Conservation (phyloP, 2,113 vertebrate genomes). For the Ia io region DNA sequence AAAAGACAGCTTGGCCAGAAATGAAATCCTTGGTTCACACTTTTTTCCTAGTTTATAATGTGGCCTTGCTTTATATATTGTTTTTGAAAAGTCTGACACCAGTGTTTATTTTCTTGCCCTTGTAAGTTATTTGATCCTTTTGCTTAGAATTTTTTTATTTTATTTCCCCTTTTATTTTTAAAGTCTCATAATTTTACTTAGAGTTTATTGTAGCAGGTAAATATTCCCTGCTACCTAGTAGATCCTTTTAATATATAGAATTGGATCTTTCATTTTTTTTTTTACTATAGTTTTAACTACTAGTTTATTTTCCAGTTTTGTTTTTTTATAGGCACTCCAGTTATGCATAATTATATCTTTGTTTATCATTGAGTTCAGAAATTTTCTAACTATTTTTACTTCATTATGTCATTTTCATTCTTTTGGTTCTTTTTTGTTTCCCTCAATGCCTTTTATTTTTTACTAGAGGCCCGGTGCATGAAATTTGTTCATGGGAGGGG, state of each 20-base stretch:
- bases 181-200: neutral
- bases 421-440: neutral
- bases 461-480: neutral
- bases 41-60: neutral
- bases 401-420: neutral
- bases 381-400: neutral
- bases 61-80: neutral
- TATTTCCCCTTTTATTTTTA: neutral
- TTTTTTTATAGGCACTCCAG: neutral
- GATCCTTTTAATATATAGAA: neutral
- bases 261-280: neutral
- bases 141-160: neutral
- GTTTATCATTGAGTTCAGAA: neutral
- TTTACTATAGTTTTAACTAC: conserved; percentile 8
- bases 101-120: neutral
- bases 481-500: too few relatives aligned
- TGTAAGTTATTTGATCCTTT: neutral
- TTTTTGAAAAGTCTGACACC: neutral
- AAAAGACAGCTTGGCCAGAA: neutral
- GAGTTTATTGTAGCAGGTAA: neutral
- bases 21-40: neutral
- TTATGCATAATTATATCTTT: neutral
- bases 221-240: neutral
- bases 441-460: neutral
- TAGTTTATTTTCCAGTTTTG: neutral